Base-by-base conservation (phyloP, 2,888 invertebrate species). In the Serripes groenlandicus region DNA sequence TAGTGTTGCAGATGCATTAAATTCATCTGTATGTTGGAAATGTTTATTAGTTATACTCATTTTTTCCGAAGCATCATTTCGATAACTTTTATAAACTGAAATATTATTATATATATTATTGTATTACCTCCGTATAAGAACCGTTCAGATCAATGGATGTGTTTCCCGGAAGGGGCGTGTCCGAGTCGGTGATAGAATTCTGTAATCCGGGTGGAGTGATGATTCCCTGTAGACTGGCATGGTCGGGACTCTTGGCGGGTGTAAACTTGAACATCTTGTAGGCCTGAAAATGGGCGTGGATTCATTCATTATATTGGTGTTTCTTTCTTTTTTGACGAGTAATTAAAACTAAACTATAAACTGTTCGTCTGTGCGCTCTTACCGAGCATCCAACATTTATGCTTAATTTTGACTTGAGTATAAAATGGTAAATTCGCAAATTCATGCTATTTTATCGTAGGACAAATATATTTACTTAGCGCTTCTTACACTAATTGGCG, bases 221-320 rank as follows among this genome's bases (percentile, higher is more conserved):
- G 66, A 75, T 75, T n/a, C n/a, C 66, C 21, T 37, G 30, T 26
- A 75, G 11, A 37, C 54, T 35, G 52, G 52, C 21, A 11, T n/a
- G 28, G 56, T 30, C 75, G 9, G 66, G 30, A 30, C 30, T 54
- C 75, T 75, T 66, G 26, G 49, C 66, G 1, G 75, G 68, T 5
- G 66, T 75, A 9, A 66, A 66, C 49, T 42, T 58, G 28, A 75
- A 75, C 75, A 75, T 75, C 60, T 34, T 56, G 68, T 66, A 34
- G 62, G 52, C 54, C 75, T 75, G 52, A n/a, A 72, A 58, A 54
- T 5, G n/a, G 7, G 42, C 11, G 7, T 11, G 7, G 18, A 11
- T 42, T 42, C 18, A 26, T 11, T 15, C 11, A 58, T 28, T 54
- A 21, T n/a, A 54, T 15, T 11, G 7, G 7, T 42, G 42, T 7